Percentiles rank a stretch among this genome's conserved stretches.
phyloP scores from a whole-genome alignment of 1,140 invertebrate genomes.

The Oedothorax gibbosus region DNA sequence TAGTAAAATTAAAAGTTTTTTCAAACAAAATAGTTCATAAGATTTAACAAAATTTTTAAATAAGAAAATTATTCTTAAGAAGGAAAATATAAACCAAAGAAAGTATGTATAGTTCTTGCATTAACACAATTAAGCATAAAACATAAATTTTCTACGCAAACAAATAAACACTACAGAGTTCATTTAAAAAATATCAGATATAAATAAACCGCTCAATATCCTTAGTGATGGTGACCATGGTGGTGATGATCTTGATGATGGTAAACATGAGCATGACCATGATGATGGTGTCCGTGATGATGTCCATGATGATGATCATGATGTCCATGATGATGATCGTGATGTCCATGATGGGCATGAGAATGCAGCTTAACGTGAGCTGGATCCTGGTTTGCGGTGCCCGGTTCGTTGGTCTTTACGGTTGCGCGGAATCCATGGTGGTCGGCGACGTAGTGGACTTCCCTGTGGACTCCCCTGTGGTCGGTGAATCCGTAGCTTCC shows the following conservation, averaged over 20 bases:
- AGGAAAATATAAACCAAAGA: no score
- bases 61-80: no score
- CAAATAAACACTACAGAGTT: no score
- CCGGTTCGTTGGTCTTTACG: conserved; percentile 62
- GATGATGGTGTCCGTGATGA: not conserved
- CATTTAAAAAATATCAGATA: not conserved
- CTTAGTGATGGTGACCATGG: not conserved
- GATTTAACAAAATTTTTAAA: no score
- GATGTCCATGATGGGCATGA: conserved; percentile 18
- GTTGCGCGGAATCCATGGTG: conserved; percentile 59
- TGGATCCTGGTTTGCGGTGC: conserved; percentile 44
- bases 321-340: conserved; percentile 7
- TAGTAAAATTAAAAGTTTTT: no score
- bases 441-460: conserved; percentile 62
- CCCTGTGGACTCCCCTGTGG: conserved; percentile 48
- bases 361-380: conserved; percentile 25
- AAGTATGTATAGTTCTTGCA: no score
- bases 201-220: not conserved
- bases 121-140: no score
- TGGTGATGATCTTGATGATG: conserved; percentile 18
- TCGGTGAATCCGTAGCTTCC: conserved; percentile 55
- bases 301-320: not conserved
- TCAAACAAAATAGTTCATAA: no score
- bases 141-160: no score
- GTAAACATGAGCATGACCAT: conserved; percentile 1